Conservation (phyloP, 2,113 vertebrate genomes). For the Thinocorus orbignyianus region DNA sequence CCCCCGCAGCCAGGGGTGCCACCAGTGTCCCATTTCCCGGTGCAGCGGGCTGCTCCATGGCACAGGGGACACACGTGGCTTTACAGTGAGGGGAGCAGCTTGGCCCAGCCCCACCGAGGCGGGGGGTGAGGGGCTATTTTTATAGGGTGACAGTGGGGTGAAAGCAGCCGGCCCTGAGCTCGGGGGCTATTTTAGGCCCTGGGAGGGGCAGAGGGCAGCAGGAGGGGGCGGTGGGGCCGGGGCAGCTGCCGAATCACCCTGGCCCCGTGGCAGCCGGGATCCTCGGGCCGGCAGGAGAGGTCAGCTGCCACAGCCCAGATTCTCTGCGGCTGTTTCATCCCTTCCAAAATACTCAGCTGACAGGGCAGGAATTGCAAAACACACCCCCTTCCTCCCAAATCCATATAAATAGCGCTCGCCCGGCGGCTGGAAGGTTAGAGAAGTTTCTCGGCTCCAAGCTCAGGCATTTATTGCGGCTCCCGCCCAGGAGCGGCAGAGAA, state of each 20-base stretch:
- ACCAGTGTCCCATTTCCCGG: neutral
- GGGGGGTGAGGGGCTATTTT: conserved; percentile 37
- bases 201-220: neutral
- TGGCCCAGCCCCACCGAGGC: neutral
- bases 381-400: conserved; percentile 24
- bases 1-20: neutral
- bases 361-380: conserved; percentile 64
- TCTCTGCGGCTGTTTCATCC: conserved; percentile 77
- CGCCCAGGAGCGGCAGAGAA: neutral
- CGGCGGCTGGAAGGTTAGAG: conserved; percentile 63
- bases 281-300: conserved; percentile 22
- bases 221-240: neutral
- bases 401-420: conserved; percentile 72
- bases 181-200: conserved; percentile 63
- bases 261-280: neutral
- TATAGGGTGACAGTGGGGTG: conserved; percentile 7
- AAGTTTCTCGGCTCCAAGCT: conserved; percentile 76
- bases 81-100: neutral
- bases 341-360: conserved; percentile 78
- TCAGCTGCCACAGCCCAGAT: conserved; percentile 72
- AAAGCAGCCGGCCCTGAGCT: conserved; percentile 30
- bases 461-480: conserved; percentile 68
- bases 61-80: neutral
- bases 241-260: conserved; percentile 13
- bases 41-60: neutral